phyloP scores from a whole-genome alignment of 2,113 vertebrate species.

The Aspiorhynchus laticeps region DNA sequence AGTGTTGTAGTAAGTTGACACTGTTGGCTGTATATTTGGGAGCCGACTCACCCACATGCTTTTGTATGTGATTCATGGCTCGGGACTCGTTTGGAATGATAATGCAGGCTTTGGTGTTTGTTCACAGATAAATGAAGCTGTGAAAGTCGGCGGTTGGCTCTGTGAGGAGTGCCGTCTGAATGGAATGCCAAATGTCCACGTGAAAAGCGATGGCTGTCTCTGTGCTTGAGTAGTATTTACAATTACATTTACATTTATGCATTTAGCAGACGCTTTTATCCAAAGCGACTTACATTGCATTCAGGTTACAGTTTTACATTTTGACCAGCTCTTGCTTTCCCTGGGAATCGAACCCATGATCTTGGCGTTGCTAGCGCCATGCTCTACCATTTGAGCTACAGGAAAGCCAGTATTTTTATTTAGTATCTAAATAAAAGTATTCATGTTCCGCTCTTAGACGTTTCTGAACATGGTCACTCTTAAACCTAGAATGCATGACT shows the following conservation, averaged over 20 bases:
- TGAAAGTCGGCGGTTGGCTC: constrained; percentile 18
- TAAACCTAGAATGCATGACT: not conserved
- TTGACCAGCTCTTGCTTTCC: too few species aligned
- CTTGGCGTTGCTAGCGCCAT: too few species aligned
- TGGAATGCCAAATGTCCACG: constrained; percentile 27
- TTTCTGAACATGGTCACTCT: not conserved
- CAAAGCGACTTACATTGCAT: too few species aligned
- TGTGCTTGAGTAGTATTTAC: not conserved
- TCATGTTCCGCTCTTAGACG: not conserved
- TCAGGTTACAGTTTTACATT: too few species aligned
- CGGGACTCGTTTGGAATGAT: constrained; percentile 1
- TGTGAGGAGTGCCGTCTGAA: constrained; percentile 3
- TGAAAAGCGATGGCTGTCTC: not conserved
- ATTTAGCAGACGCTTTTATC: too few species aligned
- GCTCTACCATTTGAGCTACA: too few species aligned
- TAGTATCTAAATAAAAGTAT: too few species aligned
- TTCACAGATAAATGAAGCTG: constrained; percentile 35
- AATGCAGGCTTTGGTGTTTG: constrained; percentile 36
- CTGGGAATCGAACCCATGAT: too few species aligned
- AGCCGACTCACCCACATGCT: constrained; percentile 11
- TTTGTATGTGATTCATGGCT: constrained; percentile 4
- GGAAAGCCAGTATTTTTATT: too few species aligned
- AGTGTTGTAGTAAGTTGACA: constrained; percentile 28
- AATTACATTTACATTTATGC: too few species aligned
- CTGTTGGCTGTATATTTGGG: constrained; percentile 29